Conservation (phyloP, 2,113 vertebrate species). For the Proteles cristata region DNA sequence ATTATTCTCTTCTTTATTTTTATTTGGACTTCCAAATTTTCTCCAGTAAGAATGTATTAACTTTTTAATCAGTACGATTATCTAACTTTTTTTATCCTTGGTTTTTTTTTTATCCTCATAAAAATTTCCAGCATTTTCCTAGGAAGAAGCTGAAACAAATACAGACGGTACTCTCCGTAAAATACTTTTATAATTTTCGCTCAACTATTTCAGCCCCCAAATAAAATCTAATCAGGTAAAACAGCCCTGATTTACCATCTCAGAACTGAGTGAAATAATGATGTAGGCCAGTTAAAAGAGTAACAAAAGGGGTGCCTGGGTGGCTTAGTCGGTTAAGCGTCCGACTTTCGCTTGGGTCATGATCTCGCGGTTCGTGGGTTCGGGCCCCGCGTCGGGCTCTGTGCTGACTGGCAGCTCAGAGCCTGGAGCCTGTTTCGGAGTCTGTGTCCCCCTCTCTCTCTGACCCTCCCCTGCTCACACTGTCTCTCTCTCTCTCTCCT, state of each 20-base stretch:
- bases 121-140: conserved; percentile 15
- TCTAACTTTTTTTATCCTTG: not conserved
- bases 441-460: too few relatives aligned
- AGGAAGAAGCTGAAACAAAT: not conserved
- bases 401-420: too few relatives aligned
- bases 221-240: conserved; percentile 24
- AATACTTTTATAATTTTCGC: not conserved
- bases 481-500: too few relatives aligned
- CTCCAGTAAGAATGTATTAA: not conserved
- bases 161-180: not conserved
- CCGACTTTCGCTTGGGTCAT: too few relatives aligned
- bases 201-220: conserved; percentile 5
- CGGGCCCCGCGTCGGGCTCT: too few relatives aligned
- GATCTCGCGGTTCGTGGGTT: too few relatives aligned
- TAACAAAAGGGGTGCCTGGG: not conserved
- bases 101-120: not conserved
- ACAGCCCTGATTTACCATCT: not conserved
- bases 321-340: too few relatives aligned
- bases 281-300: not conserved
- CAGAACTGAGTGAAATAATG: conserved; percentile 31
- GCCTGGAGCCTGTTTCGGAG: too few relatives aligned
- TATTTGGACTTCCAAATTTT: not conserved
- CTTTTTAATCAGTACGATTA: not conserved
- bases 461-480: too few relatives aligned
- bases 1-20: not conserved